Percentiles rank a stretch among this genome's conserved stretches.
phyloP scores from a whole-genome alignment of 2,888 invertebrate species.

The Nasonia oneida region DNA sequence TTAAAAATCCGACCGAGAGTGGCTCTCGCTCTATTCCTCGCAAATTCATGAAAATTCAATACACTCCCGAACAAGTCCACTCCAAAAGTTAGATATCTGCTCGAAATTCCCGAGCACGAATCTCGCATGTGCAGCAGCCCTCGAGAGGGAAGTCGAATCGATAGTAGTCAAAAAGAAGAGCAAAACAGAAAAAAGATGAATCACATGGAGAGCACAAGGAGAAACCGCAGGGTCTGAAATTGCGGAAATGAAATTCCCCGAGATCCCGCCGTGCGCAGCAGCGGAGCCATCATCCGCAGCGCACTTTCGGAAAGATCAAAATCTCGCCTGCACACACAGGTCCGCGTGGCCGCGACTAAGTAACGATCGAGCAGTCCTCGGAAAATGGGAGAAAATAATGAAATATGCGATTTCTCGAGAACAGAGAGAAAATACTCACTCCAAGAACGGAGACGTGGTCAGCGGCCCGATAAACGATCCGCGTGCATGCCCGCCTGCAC shows the following conservation, averaged over 20 bases:
- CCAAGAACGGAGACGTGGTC: constrained; percentile 51
- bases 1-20: not conserved
- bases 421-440: constrained; percentile 43
- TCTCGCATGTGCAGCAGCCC: not conserved
- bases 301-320: not conserved
- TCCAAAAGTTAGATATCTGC: not conserved
- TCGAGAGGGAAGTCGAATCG: not conserved
- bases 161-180: not conserved
- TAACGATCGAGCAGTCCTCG: not conserved
- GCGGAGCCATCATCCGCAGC: not conserved
- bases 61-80: not conserved
- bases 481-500: constrained; percentile 39
- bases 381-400: not conserved
- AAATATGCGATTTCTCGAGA: not conserved
- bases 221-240: not conserved
- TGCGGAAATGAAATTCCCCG: not conserved
- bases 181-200: not conserved
- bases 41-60: constrained; percentile 5
- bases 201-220: not conserved
- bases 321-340: not conserved
- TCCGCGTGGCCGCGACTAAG: not conserved
- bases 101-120: not conserved
- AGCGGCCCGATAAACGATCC: constrained; percentile 24
- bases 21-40: not conserved
- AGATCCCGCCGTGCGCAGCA: not conserved